Percentiles rank a stretch among this genome's conserved stretches.
phyloP scores from a whole-genome alignment of 2,888 invertebrate species.

The Ennomos fuscantarius region DNA sequence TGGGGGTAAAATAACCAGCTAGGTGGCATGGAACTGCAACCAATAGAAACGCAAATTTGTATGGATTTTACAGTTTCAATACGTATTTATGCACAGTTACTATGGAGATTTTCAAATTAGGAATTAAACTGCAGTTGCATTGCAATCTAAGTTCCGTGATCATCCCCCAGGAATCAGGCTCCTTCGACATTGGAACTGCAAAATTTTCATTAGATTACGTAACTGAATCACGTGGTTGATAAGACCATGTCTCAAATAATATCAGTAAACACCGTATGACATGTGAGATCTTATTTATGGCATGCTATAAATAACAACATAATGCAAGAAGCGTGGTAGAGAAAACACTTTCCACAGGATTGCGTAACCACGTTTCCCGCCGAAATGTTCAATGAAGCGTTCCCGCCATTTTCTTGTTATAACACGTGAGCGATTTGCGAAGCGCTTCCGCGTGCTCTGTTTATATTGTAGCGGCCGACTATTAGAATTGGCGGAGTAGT shows the following conservation, averaged over 20 bases:
- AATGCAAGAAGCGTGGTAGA: slow-evolving; percentile 33
- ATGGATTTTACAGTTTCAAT: no score
- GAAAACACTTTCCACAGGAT: slow-evolving; percentile 72
- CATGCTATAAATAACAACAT: slow-evolving; percentile 34
- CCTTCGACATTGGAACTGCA: slow-evolving; percentile 27
- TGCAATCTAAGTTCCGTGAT: no score
- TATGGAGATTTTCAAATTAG: no score
- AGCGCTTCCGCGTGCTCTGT: slow-evolving; percentile 45
- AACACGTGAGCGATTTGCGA: slow-evolving; percentile 60
- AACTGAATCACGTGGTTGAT: slow-evolving; percentile 40
- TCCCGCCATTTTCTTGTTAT: slow-evolving; percentile 74
- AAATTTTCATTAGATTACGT: slow-evolving; percentile 34
- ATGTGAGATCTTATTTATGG: slow-evolving; percentile 34
- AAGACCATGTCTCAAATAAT: slow-evolving; percentile 14
- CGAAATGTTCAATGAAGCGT: slow-evolving; percentile 75
- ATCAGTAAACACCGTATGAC: slow-evolving; percentile 14
- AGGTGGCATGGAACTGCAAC: no score
- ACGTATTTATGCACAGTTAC: no score
- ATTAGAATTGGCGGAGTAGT: slow-evolving; percentile 57
- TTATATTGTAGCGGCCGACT: slow-evolving; percentile 45
- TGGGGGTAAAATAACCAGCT: slow-evolving; percentile 14
- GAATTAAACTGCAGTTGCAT: no score
- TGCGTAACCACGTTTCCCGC: slow-evolving; percentile 75
- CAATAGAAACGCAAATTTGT: no score
- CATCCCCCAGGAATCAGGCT: slow-evolving; percentile 7